phyloP scores from a whole-genome alignment of 1,140 invertebrate genomes.

The Acromyrmex echinatior region DNA sequence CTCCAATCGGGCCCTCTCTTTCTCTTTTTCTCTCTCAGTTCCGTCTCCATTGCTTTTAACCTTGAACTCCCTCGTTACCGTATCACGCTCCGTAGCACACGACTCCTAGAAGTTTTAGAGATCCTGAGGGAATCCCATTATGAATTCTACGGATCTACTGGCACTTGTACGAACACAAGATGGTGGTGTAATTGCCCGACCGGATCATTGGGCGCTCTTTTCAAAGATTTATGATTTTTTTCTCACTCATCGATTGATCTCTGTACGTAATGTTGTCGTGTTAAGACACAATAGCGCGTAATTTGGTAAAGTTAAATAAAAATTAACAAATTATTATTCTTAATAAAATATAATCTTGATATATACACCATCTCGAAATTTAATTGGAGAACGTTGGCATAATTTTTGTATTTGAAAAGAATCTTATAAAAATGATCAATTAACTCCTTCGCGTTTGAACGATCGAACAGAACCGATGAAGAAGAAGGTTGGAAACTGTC shows the following conservation, averaged over 20 bases:
- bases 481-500: conserved; percentile 59
- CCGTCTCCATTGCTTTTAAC: conserved; percentile 74
- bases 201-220: conserved; percentile 33
- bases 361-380: background rate
- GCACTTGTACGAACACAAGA: conserved; percentile 67
- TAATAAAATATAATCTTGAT: background rate
- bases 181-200: conserved; percentile 45
- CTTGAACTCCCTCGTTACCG: conserved; percentile 77
- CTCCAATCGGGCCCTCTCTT: background rate
- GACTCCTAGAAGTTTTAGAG: conserved; percentile 76
- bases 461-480: conserved; percentile 50
- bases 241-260: background rate
- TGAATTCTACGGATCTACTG: conserved; percentile 65
- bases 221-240: conserved; percentile 44
- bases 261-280: background rate
- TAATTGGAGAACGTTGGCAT: background rate
- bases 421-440: conserved; percentile 11
- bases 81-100: conserved; percentile 74
- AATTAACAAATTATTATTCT: background rate
- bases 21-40: conserved; percentile 45
- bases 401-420: background rate
- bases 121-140: conserved; percentile 76
- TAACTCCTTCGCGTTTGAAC: background rate
- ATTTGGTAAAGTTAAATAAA: background rate
- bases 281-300: background rate